phyloP scores from a whole-genome alignment of 1,140 invertebrate species.

The Tetranychus cinnabarinus region DNA sequence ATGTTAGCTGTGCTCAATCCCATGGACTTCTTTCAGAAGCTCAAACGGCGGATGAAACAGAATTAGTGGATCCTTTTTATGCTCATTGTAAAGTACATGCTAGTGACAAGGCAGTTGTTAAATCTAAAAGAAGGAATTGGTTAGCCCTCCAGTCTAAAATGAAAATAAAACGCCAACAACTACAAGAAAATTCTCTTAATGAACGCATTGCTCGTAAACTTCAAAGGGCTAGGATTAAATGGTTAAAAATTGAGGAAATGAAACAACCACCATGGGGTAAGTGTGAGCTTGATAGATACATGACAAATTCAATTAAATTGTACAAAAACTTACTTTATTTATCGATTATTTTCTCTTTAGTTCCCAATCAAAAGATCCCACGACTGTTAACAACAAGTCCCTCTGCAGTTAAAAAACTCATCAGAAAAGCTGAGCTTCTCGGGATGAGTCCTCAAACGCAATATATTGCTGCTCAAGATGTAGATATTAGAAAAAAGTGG shows the following conservation, averaged over 20 bases:
- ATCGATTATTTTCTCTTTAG: conserved; percentile 9
- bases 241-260: neutral
- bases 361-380: conserved; percentile 58
- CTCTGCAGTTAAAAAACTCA: conserved; percentile 53
- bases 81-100: conserved; percentile 60
- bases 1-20: conserved; percentile 87
- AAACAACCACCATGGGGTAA: neutral
- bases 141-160: conserved; percentile 59
- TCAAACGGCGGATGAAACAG: conserved; percentile 55
- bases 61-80: conserved; percentile 89
- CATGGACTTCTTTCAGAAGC: conserved; percentile 78
- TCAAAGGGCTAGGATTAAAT: neutral
- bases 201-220: conserved; percentile 3
- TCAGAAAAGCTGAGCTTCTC: conserved; percentile 68
- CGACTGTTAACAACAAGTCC: conserved; percentile 67
- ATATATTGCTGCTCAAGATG: conserved; percentile 28
- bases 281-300: neutral
- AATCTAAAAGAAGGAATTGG: conserved; percentile 49
- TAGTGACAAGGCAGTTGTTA: conserved; percentile 19
- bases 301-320: too few species aligned
- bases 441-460: conserved; percentile 35
- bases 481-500: conserved; percentile 72
- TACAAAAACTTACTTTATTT: neutral
- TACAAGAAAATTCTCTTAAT: neutral
- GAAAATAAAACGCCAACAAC: neutral